Evolutionary conservation across 2,888 invertebrate genomes (phyloP), one percentile per base, ranked within the genome.

Genomic region (Bimastos eiseni): DNA sequence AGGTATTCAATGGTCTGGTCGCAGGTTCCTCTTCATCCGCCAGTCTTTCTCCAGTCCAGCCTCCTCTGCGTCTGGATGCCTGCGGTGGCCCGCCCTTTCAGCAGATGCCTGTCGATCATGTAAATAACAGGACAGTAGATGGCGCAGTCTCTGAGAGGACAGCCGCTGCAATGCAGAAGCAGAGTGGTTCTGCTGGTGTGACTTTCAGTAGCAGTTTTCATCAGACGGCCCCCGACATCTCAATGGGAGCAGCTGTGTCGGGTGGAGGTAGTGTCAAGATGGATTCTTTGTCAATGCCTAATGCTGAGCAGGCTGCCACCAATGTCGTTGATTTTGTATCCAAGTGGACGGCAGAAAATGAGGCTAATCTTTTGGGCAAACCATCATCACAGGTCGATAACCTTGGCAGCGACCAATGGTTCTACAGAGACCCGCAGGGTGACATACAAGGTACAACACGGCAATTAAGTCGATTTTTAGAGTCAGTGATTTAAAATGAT

Each of bases 371-470:
- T 30, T 38, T 33, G 90, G 83, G 90, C 21, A n/a, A 37, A 21
- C 44, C 19, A n/a, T n/a, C 24, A 19, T 15, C 83, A n/a, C 11
- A 24, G 90, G 90, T 34, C 24, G 37, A 84, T 30, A 15, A 55
- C 6, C 34, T 36, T 21, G 37, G 37, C 24, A 83, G 6, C 8
- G 84, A 90, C 8, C 84, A 90, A 11, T 90, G 90, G 90, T 90
- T 36, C 86, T 90, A 90, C 86, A 41, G 37, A 36, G 90, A 90
- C 34, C 90, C 90, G 19, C 90, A 90, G 90, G 90, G 83, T n/a
- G 84, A 90, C 83, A 90, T 90, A 34, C 90, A 90, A 41, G 90
- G 90, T 86, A 34, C 19, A 3, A 33, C 30, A n/a, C 33, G 3
- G 36, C 36, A 1, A 37, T 84, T 34, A 2, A 84, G 34, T 36